Base-by-base conservation (phyloP, 2,888 invertebrate species). In the Hetaerina titia region DNA sequence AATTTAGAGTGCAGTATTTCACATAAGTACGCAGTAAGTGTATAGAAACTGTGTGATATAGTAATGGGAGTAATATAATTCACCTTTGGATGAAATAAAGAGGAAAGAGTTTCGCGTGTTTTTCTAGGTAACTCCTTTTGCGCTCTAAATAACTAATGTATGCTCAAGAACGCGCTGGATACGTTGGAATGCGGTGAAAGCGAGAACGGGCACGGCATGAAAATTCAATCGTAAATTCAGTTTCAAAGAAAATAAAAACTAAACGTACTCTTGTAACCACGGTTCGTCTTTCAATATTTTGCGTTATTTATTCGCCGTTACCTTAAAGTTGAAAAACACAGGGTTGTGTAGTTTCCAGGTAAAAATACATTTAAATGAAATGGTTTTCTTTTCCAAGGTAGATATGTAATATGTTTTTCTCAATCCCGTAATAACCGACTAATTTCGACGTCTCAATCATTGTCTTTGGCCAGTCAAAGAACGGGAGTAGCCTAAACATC, bases 71-170 rank as follows among this genome's bases (percentile, higher is more conserved):
- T 15, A 31, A 7, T 81, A 15, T 13, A 22, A n/a, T 31, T 31
- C 25, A 13, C 81, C 45, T 45, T 45, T 45, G 45, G 45, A 45
- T 45, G 45, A 45, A 45, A 4, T 45, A 45, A 45, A 45, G 45
- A 45, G 45, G 45, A 45, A 45, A 45, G 45, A 13, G 81, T 81
- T 31, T 81, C 13, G 81, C 31, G 31, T 31, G 31, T 2, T 81
- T 81, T 81, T 8, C 22, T 19, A 7, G 31, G 13, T 4, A 7
- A 31, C 11, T 9, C 22, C 81, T n/a, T 81, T 81, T 31, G 31
- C 31, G 81, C 81, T 81, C 81, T 81, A 81, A 81, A 81, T 81
- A 81, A 81, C 81, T 81, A 81, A 81, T 31, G 31, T 81, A 81
- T 81, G 81, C 81, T 8, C 25, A 81, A 81, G 81, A 81, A 81